Evolutionary conservation across 2,797 vertebrate genomes (phyloP), one percentile per base, ranked within the genome.

Genomic region (Melanotaenia nigrans): DNA sequence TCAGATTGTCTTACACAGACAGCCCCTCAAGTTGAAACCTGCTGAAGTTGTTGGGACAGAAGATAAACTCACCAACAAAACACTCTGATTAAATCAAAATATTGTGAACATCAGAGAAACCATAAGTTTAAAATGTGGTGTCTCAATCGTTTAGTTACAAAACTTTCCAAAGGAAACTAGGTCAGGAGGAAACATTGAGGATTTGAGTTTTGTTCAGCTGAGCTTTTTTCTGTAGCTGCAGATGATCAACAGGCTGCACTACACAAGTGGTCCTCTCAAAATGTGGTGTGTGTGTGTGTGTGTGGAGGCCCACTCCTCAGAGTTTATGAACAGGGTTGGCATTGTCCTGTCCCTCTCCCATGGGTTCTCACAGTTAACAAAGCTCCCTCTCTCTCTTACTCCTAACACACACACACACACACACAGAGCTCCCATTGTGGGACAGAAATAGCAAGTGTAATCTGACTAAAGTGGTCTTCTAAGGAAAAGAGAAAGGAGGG

Each of bases 241-340:
- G 89, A 89, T 86, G 90, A 89, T 88, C 83, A 92, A 87, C 89
- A 89, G 81, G 81, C 87, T 86, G 87, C 77, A 10, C n/a, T 47
- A 33, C 18, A 25, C 84, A 86, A 87, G 85, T 88, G 81, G 77
- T 70, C 78, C 74, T 61, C 87, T 87, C 55, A 85, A 81, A 69
- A 66, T 40, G 25, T 18, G 66, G 64, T 30, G 71, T 59, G 70
- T 42, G 14, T 45, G 42, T 45, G 42, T 61, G 71, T 68, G 53
- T 45, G 65, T 24, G 24, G 78, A 79, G 85, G 85, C 79, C 82
- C 77, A 62, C 81, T 88, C 82, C 81, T 86, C 82, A 65, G 77
- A 77, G 82, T 86, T 78, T 83, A 74, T 5, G 60, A 92, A 93
- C 92, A 93, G 88, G 79, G 84, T 86, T 58, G 40, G 78, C 84